phyloP scores from a whole-genome alignment of 2,888 invertebrate genomes.

The Ophion ellenae region DNA sequence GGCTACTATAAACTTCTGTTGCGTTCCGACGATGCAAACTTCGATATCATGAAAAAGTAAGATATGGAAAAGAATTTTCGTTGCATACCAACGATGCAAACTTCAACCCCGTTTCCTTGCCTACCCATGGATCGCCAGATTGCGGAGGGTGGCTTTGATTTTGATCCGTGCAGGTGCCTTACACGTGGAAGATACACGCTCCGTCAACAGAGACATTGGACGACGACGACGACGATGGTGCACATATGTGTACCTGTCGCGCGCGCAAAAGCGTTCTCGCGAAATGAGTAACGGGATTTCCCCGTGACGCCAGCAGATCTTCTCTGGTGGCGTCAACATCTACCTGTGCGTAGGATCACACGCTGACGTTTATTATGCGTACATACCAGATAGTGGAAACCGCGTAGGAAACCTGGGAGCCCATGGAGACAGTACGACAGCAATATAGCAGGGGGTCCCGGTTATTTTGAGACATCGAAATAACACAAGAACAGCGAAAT shows the following conservation, averaged over 20 bases:
- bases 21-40: too few species aligned
- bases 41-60: too few species aligned
- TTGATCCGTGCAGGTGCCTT: not conserved
- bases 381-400: constrained; percentile 20
- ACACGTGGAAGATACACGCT: constrained; percentile 6
- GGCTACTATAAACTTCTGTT: too few species aligned
- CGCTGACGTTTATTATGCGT: not conserved
- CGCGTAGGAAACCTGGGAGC: constrained; percentile 4
- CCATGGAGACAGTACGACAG: constrained; percentile 19
- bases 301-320: not conserved
- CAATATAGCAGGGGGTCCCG: constrained; percentile 23
- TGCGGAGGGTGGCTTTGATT: constrained; percentile 10
- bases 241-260: constrained; percentile 1
- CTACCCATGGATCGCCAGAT: not conserved
- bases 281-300: constrained; percentile 42
- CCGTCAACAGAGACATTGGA: constrained; percentile 18
- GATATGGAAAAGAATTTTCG: too few species aligned
- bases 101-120: too few species aligned
- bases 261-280: constrained; percentile 8
- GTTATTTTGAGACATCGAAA: too few species aligned
- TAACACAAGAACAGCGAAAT: too few species aligned
- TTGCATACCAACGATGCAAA: too few species aligned
- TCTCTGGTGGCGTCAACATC: constrained; percentile 11
- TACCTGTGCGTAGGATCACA: not conserved
- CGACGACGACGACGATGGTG: too few species aligned